These are phyloP conservation scores for Cossypha caffra DNA, from an alignment of 2,797 vertebrate genomes.

Conservation along the genomic window DNA sequence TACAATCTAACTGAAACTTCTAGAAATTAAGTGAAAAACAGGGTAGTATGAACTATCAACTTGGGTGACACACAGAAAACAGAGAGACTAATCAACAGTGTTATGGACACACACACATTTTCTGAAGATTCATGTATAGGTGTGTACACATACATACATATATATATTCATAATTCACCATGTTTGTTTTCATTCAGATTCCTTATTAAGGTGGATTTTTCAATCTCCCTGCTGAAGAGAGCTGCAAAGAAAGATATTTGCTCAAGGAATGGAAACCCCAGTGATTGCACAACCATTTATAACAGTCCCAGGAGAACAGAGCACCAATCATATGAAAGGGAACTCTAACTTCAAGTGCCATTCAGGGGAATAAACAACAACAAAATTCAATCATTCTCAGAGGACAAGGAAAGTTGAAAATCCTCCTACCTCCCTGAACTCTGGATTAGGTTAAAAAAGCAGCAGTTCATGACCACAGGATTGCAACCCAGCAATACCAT, in stretches of 20 bases:
- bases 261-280: neutral
- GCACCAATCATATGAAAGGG: fast-evolving
- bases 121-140: neutral
- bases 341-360: neutral
- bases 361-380: neutral
- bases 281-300: neutral
- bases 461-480: neutral
- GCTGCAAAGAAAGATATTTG: neutral
- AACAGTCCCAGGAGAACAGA: neutral
- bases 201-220: neutral
- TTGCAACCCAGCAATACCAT: neutral
- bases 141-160: neutral
- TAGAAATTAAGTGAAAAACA: neutral
- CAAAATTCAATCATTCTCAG: neutral
- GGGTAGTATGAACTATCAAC: neutral
- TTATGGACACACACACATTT: neutral
- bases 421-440: neutral
- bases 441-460: neutral
- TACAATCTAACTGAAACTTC: neutral
- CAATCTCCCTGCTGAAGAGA: neutral
- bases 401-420: fast-evolving
- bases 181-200: neutral
- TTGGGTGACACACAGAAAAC: neutral
- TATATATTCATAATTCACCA: neutral
- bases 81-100: neutral